Conservation (phyloP, 2,113 vertebrate genomes). For the Mandrillus leucophaeus region DNA sequence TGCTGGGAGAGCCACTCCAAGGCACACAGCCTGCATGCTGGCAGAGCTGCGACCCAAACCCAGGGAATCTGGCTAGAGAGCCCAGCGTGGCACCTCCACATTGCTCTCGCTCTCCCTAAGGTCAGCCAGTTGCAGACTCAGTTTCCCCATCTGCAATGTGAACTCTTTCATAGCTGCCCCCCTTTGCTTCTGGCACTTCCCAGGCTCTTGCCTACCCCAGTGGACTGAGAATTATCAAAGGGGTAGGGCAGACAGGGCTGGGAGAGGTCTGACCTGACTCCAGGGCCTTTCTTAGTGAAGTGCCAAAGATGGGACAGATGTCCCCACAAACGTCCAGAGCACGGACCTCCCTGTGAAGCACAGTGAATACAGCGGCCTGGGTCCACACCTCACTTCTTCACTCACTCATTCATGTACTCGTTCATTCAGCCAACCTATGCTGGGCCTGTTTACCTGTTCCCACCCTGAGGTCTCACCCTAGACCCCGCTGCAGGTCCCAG, state of each 20-base stretch:
- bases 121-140: neutral
- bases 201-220: neutral
- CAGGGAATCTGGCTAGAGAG: neutral
- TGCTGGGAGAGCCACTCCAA: accelerated
- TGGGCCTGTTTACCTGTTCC: neutral
- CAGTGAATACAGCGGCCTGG: neutral
- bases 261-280: neutral
- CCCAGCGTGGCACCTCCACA: accelerated
- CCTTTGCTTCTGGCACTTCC: neutral
- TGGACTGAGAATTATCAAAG: neutral
- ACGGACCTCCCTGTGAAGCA: too few species aligned
- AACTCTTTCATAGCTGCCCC: neutral
- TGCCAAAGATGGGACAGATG: neutral
- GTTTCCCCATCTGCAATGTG: neutral
- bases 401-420: neutral
- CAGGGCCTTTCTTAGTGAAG: neutral
- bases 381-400: neutral
- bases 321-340: neutral
- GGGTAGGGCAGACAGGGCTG: neutral
- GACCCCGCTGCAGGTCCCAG: neutral
- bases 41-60: neutral
- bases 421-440: neutral
- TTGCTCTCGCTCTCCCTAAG: accelerated
- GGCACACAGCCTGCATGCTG: accelerated
- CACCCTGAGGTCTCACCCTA: neutral